phyloP scores from a whole-genome alignment of 2,113 vertebrate genomes.

The Alces alces region DNA sequence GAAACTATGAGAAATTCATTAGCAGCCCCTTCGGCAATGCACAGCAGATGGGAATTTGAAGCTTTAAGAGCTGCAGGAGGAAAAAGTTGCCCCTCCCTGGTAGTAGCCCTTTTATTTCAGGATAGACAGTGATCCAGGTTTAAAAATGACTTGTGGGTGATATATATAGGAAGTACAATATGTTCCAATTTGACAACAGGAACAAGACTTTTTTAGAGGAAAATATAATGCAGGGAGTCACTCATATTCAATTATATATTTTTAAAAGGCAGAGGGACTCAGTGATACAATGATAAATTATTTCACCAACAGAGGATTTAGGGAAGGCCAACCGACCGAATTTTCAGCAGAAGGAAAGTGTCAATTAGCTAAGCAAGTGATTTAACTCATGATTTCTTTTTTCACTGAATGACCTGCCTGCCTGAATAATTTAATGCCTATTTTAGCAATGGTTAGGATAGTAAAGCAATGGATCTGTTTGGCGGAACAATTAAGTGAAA shows the following conservation, averaged over 20 bases:
- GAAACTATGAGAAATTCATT: neutral
- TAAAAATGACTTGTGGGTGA: conserved; percentile 54
- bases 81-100: conserved; percentile 3
- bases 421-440: neutral
- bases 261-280: neutral
- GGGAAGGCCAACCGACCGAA: neutral
- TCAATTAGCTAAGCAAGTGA: neutral
- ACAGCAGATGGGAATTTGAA: neutral
- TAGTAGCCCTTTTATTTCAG: conserved; percentile 59
- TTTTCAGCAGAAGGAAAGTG: neutral
- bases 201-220: conserved; percentile 44
- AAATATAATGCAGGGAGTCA: conserved; percentile 51
- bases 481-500: neutral
- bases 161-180: conserved; percentile 61
- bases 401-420: neutral
- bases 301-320: neutral
- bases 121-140: conserved; percentile 53
- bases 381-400: neutral
- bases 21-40: neutral
- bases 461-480: neutral
- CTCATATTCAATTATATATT: conserved; percentile 30
- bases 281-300: neutral
- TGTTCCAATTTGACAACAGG: conserved; percentile 60
- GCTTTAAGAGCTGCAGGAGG: neutral
- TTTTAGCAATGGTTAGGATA: conserved; percentile 14